A percentile compares a stretch with the other conserved stretches of the same genome.
Conservation (phyloP, 92 coral and sea anemone genomes). For the Desmophyllum pertusum region DNA sequence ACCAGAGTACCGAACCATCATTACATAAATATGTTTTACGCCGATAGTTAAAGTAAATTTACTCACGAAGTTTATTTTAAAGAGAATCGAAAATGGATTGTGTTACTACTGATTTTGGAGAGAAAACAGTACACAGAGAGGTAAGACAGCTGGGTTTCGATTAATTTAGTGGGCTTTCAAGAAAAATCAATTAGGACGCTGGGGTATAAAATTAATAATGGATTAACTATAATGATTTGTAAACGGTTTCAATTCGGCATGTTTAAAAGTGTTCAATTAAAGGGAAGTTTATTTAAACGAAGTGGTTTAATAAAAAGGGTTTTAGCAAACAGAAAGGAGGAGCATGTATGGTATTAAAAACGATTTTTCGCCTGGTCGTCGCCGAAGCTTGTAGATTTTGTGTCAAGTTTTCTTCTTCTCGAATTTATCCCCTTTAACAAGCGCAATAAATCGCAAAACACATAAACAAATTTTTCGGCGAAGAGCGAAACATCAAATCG, state of each 20-base stretch:
- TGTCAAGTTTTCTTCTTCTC: neutral
- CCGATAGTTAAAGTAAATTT: constrained; percentile 46
- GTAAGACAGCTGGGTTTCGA: constrained; percentile 71
- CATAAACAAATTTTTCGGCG: neutral
- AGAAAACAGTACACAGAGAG: constrained; percentile 26
- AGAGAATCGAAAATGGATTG: constrained; percentile 39
- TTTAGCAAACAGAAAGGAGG: constrained; percentile 81
- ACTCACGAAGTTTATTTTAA: constrained; percentile 33
- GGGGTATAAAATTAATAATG: constrained; percentile 84
- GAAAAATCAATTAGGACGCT: constrained; percentile 86
- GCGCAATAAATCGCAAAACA: neutral
- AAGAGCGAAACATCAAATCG: constrained; percentile 17
- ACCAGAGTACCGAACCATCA: neutral
- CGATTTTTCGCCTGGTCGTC: constrained; percentile 19
- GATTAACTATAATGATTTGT: constrained; percentile 95
- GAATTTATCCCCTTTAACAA: neutral
- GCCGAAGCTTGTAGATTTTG: constrained; percentile 10
- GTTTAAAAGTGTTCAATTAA: constrained; percentile 96
- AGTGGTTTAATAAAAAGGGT: constrained; percentile 76
- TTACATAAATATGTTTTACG: neutral
- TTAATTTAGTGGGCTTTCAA: constrained; percentile 80
- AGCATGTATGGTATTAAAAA: constrained; percentile 51
- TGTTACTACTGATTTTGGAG: constrained; percentile 20
- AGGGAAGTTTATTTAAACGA: constrained; percentile 89
- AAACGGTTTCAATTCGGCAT: constrained; percentile 93